Evolutionary conservation across 2,113 vertebrate genomes (phyloP).

Genomic region (Martes martes): DNA sequence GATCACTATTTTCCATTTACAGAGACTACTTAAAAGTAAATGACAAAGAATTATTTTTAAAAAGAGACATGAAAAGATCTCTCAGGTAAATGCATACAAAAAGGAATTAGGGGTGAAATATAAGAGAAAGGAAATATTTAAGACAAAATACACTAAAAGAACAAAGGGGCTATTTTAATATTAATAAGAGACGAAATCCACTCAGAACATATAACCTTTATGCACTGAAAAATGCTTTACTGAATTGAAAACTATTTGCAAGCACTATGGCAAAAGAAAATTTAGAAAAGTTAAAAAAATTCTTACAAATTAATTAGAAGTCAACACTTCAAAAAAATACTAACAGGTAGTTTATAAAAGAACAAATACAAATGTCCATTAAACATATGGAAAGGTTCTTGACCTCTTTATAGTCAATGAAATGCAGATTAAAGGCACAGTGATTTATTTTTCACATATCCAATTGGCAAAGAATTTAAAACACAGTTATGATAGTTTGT

Average conservation of each 20-base stretch:
- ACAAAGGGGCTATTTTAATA: neutral
- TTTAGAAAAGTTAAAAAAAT: neutral
- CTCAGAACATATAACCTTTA: neutral
- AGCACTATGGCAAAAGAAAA: neutral
- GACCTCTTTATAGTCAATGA: neutral
- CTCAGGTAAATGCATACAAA: neutral
- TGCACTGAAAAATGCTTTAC: neutral
- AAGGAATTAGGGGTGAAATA: neutral
- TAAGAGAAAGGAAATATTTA: neutral
- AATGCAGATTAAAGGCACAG: neutral
- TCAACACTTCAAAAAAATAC: neutral
- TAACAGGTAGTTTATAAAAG: neutral
- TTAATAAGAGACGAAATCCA: neutral
- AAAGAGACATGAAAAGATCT: neutral
- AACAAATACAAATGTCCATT: neutral
- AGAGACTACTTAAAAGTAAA: neutral
- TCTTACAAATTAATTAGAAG: neutral
- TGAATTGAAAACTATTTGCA: constrained; percentile 16
- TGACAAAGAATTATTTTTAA: neutral
- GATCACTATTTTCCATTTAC: neutral
- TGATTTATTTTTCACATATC: neutral
- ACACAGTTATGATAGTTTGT: neutral
- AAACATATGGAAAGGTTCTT: neutral
- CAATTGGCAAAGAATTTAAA: neutral
- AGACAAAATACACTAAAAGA: neutral